Percentiles rank a stretch among this genome's conserved stretches.
These are phyloP conservation scores for Microcebus lehilahytsara DNA, from an alignment of 2,113 vertebrate species.

Conservation along the genomic window DNA sequence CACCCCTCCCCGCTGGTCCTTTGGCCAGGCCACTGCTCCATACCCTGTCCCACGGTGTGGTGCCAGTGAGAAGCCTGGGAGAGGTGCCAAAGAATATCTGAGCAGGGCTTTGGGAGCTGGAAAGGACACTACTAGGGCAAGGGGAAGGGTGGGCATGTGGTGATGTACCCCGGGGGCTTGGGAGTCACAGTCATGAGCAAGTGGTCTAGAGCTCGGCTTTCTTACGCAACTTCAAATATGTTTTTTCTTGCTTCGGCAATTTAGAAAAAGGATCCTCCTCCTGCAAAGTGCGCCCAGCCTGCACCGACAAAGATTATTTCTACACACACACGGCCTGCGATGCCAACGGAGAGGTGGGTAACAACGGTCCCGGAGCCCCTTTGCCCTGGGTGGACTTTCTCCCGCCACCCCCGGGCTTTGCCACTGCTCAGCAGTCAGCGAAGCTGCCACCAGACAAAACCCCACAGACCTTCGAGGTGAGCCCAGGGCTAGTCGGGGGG, in stretches of 20 bases:
- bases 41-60: accelerated
- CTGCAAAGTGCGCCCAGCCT: constrained; percentile 89
- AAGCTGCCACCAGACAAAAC: not conserved
- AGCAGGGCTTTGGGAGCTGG: not conserved
- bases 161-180: not conserved
- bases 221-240: not conserved
- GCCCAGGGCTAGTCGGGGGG: not conserved
- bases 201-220: not conserved
- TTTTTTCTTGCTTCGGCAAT: constrained; percentile 46
- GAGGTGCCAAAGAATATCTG: not conserved
- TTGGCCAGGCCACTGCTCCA: not conserved
- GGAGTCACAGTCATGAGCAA: not conserved
- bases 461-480: not conserved
- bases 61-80: not conserved
- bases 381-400: not conserved
- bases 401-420: not conserved
- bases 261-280: constrained; percentile 88
- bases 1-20: not conserved
- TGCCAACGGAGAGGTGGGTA: constrained; percentile 87
- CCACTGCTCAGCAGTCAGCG: not conserved
- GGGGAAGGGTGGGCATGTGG: not conserved
- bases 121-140: not conserved
- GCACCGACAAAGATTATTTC: constrained; percentile 94
- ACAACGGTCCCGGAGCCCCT: accelerated
- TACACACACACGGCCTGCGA: constrained; percentile 95